A percentile compares a stretch with the other conserved stretches of the same genome.
Evolutionary conservation across 2,113 vertebrate species (phyloP).

Genomic region (Cephalopterus ornatus): DNA sequence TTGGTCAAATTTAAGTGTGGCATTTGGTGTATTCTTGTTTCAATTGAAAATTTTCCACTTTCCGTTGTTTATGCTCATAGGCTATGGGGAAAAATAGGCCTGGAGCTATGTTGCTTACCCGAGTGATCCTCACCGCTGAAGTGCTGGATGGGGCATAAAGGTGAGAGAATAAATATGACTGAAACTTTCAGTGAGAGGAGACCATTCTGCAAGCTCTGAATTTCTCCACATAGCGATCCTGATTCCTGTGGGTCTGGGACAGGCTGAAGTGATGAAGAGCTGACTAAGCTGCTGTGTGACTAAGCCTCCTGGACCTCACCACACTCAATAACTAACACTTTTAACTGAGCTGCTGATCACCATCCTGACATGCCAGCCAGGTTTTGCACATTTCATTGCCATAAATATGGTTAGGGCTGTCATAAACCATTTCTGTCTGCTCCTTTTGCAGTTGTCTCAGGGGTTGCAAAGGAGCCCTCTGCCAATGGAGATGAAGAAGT

Average conservation of each 20-base stretch:
- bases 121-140: not conserved
- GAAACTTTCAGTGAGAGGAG: not conserved
- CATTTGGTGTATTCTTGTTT: not conserved
- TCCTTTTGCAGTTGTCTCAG: not conserved
- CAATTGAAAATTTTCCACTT: not conserved
- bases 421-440: not conserved
- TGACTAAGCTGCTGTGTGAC: not conserved
- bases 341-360: not conserved
- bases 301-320: not conserved
- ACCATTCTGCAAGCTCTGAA: not conserved
- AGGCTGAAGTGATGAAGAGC: not conserved
- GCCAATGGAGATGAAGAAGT: not conserved
- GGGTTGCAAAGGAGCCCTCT: not conserved
- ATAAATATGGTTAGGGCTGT: not conserved
- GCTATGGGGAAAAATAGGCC: not conserved
- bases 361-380: not conserved
- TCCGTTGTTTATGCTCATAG: not conserved
- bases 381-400: not conserved
- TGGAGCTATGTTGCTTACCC: rapidly evolving
- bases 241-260: not conserved
- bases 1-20: not conserved
- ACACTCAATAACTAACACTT: not conserved
- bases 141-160: not conserved
- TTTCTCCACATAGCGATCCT: not conserved
- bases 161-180: not conserved